Evolutionary conservation across 35 echinoderm and acorn worm species (phyloP), one percentile per base, ranked within the genome.

Genomic region (Apostichopus japonicus): DNA sequence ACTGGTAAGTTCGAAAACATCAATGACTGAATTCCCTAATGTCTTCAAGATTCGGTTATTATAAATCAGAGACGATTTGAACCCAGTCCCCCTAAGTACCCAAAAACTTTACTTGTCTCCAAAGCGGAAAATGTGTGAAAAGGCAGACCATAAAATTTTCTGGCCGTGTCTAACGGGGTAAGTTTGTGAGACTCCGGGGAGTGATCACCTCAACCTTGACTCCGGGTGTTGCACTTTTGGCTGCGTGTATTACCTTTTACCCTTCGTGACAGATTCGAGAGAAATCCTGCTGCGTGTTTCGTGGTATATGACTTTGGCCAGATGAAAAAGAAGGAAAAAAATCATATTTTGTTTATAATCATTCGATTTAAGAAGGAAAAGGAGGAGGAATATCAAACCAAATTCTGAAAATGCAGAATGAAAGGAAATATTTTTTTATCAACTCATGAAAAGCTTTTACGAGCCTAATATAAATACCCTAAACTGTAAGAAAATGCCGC

Each of bases 41-140:
- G 86, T 72, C 86, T 54, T 75, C 59, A 75, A 53, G 61, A 72
- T 53, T 65, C 59, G 67, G 61, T 25, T 23, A 75, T 19, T 62
- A 53, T 89, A 89, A 89, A 89, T 89, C 86, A 89, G 27, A 75
- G 55, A 24, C 62, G 86, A 89, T 89, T 89, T 89, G 86, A 89
- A 89, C 62, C 62, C 62, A 51, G 59, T 87, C 83, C 86, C 61
- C 86, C 86, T 24, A 67, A 71, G 23, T 33, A 89, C 59, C 27
- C 11, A 10, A 13, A 22, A 89, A 51, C 51, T 89, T 89, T 71
- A 89, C 86, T 67, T 89, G 86, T 89, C 86, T 89, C 63, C 86
- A 75, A 89, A 89, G 67, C 61, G 67, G 86, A 91, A 91, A 91
- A 91, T 91, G 90, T 91, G 90, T 79, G 90, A 91, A 91, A 91